phyloP scores from a whole-genome alignment of 2,113 vertebrate species.

The Cebidichthys violaceus region DNA sequence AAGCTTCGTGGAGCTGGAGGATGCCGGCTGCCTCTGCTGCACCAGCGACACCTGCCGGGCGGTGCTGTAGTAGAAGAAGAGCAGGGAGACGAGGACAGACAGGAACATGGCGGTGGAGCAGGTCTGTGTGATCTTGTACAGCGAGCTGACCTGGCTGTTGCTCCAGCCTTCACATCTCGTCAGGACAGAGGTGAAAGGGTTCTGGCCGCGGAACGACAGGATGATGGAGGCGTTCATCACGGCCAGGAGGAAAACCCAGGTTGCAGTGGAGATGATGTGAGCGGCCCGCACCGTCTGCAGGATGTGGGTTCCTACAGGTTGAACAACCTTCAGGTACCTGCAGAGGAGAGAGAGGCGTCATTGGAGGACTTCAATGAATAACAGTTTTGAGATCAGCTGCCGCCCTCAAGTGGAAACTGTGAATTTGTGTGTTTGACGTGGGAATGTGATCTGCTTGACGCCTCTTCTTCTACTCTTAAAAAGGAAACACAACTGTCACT shows the following conservation, averaged over 20 bases:
- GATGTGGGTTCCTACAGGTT: slow-evolving; percentile 37
- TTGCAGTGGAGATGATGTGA: slow-evolving; percentile 43
- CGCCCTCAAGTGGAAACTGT: neutral
- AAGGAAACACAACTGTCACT: neutral
- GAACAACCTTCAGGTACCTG: slow-evolving; percentile 75
- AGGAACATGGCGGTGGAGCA: slow-evolving; percentile 54
- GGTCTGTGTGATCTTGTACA: slow-evolving; percentile 50
- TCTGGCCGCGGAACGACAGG: slow-evolving; percentile 31
- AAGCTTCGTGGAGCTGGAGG: slow-evolving; percentile 51
- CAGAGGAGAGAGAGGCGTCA: neutral
- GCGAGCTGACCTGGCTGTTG: neutral
- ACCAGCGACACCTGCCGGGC: slow-evolving; percentile 43
- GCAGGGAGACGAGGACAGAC: slow-evolving; percentile 53
- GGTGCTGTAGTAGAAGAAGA: slow-evolving; percentile 65
- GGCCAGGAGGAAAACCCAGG: slow-evolving; percentile 64
- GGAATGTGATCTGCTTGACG: neutral
- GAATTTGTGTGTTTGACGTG: neutral
- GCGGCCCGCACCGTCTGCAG: slow-evolving; percentile 51
- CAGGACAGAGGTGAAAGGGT: neutral
- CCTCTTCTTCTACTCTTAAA: neutral
- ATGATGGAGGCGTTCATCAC: slow-evolving; percentile 25
- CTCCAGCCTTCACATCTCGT: slow-evolving; percentile 32
- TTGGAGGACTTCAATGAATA: neutral
- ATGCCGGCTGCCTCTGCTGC: neutral
- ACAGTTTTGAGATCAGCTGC: too few relatives aligned